A percentile compares a stretch with the other conserved stretches of the same genome.
Evolutionary conservation across 2,113 vertebrate genomes (phyloP).

Genomic region (Eudyptes chrysolophus): DNA sequence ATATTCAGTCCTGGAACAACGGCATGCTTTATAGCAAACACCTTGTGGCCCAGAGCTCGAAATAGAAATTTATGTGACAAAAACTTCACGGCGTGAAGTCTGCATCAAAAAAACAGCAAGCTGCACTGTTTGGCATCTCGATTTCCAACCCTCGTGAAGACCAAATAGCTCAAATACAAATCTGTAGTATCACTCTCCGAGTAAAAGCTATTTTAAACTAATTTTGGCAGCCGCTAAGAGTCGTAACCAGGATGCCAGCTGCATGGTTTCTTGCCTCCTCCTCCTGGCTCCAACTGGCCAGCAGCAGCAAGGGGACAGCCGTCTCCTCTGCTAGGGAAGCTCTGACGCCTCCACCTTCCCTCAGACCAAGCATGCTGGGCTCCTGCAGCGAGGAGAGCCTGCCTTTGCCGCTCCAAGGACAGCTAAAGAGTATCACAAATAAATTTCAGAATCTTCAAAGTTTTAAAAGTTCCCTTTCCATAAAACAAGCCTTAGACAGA

Average conservation of each 20-base stretch:
- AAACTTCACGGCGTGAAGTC: neutral
- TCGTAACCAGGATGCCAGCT: neutral
- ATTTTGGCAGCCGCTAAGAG: neutral
- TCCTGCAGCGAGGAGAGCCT: neutral
- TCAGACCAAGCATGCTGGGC: neutral
- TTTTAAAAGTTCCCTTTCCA: neutral
- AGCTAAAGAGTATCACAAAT: neutral
- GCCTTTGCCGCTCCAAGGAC: neutral
- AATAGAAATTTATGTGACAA: neutral
- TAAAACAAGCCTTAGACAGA: neutral
- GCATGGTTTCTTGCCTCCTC: neutral
- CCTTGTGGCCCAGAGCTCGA: neutral
- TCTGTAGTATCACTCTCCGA: neutral
- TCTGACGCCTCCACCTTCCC: neutral
- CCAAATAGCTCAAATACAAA: conserved; percentile 25
- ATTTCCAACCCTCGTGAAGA: neutral
- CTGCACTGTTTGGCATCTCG: neutral
- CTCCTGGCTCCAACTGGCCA: neutral
- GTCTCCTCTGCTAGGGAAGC: neutral
- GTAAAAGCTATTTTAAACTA: conserved; percentile 37
- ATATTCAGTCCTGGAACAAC: neutral
- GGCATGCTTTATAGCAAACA: neutral
- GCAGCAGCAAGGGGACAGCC: neutral
- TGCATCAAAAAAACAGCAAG: neutral
- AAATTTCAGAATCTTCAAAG: neutral